Evolutionary conservation across 2,797 vertebrate genomes (phyloP), one percentile per base, ranked within the genome.

Genomic region (Hemibagrus guttatus): DNA sequence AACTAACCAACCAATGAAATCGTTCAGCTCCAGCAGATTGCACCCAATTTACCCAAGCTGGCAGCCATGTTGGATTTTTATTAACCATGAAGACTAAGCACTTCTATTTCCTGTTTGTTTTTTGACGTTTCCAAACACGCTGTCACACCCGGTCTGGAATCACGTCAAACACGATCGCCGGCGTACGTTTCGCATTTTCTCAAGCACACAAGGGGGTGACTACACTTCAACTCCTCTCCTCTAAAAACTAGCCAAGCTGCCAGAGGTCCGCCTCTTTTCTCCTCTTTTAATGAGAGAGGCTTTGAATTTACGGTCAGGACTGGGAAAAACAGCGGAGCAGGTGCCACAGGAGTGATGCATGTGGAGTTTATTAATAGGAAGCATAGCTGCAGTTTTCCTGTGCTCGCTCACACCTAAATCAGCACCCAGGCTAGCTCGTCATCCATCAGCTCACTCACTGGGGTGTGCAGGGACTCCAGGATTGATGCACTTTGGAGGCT

Each of bases 351-450:
- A 49, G 14, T 16, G 64, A 69, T 69, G 49, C 49, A 17, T 49
- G 46, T 6, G 9, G 31, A 21, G 28, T 58, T 71, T 84, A 84
- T 72, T 84, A 72, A 42, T 58, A 78, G 74, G 46, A 80, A 42
- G 49, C 31, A 11, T 58, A 19, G 63, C 52, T 46, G 21, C 63
- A 46, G 63, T 59, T 58, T 31, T 71, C 46, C 52, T 52, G 64
- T 52, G 2, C 61, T 56, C 28, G 5, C 19, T 64, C 61, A 78
- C 64, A 71, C 52, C 64, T 56, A 49, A 61, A 80, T 85, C 74
- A 68, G 63, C 75, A 28, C 52, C 12, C 66, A 13, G 66, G 31
- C 2, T 31, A n/a, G 31, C 64, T 17, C 58, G 2, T 28, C 79
- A 81, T 81, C 79, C 58, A 46, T 63, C 79, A 81, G 79, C 56